Conservation (phyloP, 2,888 invertebrate genomes). For the Pelosia muscerda region DNA sequence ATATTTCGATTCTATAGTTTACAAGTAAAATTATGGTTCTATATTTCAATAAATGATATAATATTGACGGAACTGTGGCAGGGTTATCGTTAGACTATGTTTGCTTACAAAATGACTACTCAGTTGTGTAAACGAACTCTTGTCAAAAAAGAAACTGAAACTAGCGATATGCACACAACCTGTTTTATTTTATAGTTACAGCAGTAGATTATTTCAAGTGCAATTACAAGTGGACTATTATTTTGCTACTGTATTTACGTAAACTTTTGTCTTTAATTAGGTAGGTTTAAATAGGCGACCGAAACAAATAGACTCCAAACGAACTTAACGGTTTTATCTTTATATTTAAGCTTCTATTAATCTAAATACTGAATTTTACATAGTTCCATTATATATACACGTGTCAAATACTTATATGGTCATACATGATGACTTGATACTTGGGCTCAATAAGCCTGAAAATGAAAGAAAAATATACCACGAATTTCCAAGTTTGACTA, state of each 20-base stretch:
- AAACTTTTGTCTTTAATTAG: neutral
- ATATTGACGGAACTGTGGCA: neutral
- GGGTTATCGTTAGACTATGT: neutral
- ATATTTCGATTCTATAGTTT: no score
- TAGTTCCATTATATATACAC: neutral
- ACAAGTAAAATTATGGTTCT: no score
- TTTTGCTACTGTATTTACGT: no score
- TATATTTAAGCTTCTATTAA: neutral
- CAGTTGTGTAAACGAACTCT: neutral
- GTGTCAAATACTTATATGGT: neutral
- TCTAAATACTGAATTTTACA: neutral
- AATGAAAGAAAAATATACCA: neutral
- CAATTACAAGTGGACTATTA: neutral
- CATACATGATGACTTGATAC: neutral
- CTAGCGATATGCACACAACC: neutral
- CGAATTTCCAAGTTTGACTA: constrained; percentile 2
- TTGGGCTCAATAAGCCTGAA: neutral
- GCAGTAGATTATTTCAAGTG: neutral
- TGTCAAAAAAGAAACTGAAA: neutral
- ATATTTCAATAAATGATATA: neutral
- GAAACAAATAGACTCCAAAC: neutral
- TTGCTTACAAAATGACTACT: neutral
- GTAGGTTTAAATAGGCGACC: no score
- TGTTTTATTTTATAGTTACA: neutral
- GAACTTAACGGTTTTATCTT: neutral